phyloP scores from a whole-genome alignment of 2,113 vertebrate species.

The Ophiodon elongatus region DNA sequence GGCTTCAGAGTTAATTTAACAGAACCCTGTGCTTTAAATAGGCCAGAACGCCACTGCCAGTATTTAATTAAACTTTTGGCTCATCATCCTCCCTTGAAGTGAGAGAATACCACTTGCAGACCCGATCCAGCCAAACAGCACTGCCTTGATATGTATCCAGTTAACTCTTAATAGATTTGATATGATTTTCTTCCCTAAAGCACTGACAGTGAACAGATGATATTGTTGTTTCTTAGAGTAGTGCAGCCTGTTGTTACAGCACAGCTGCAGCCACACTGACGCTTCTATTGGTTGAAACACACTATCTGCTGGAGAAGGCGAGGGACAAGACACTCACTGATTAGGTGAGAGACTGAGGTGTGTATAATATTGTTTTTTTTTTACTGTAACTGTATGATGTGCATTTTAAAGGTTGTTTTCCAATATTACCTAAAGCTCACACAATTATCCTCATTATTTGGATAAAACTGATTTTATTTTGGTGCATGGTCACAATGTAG shows the following conservation, averaged over 20 bases:
- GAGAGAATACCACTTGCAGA: neutral
- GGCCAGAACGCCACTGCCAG: neutral
- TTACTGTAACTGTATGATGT: neutral
- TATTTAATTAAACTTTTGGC: neutral
- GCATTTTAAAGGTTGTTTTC: slow-evolving; percentile 2
- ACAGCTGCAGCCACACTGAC: neutral
- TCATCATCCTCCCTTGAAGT: neutral
- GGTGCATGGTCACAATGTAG: slow-evolving; percentile 1
- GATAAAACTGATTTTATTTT: slow-evolving; percentile 14
- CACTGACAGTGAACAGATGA: neutral
- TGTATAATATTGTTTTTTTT: neutral
- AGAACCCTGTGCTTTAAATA: neutral
- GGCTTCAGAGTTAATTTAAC: neutral
- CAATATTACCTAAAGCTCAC: slow-evolving; percentile 33
- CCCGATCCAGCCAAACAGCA: neutral
- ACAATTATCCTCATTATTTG: neutral
- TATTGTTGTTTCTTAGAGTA: neutral
- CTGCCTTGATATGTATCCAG: neutral
- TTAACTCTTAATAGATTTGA: neutral
- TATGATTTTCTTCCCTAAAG: neutral
- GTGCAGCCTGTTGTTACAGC: neutral
- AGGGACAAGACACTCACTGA: slow-evolving; percentile 14
- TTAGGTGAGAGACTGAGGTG: neutral
- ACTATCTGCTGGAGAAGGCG: slow-evolving; percentile 37
- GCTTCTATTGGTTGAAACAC: neutral